Evolutionary conservation across 37 sponge, comb jelly and placozoan species (phyloP), one percentile per base, ranked within the genome.

Genomic region (Cladorhizidae sp.): DNA sequence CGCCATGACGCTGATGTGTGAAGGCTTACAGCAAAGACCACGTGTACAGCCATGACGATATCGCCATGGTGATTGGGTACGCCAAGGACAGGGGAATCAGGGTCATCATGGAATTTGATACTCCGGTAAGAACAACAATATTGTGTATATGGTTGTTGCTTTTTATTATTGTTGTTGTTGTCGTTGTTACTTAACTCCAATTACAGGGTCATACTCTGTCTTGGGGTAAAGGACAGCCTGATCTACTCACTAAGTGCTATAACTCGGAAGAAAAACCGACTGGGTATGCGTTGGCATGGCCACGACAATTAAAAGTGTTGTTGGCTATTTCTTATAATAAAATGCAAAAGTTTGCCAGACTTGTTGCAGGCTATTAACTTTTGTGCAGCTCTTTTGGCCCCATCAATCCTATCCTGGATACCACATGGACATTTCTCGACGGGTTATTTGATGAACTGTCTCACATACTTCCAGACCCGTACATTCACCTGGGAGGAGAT

Each of bases 401-500:
- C 62, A 92, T 97, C 51, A 89, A 97, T 67, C 95, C 98, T 0
- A 80, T 73, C 42, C 64, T 57, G 22, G 81, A 91, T 17, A 42
- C 72, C 39, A 97, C 89, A 50, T 97, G 87, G 86, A 71, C 67
- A 18, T 91, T 94, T 71, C 84, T 97, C 37, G 49, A 63, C 33
- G 57, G 61, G 18, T 83, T 97, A 67, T 94, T 87, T 68, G 73
- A 57, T 36, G 98, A 97, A 87, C 70, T 97, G 0, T 65, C 80
- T 18, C 32, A 29, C 18, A 88, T 89, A 45, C 94, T 97, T 65
- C 85, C 87, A 71, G 90, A 94, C 54, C 71, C 83, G 52, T 94
- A 91, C 79, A 51, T 97, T 23, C 98, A 97, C 62, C 84, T 97
- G 23, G 98, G 98, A 69, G 98, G 98, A 17, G 98, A 97, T 83